A percentile compares a stretch with the other conserved stretches of the same genome.
These are phyloP conservation scores for Meloidogyne floridensis DNA, from an alignment of 1,140 invertebrate species.

Conservation along the genomic window DNA sequence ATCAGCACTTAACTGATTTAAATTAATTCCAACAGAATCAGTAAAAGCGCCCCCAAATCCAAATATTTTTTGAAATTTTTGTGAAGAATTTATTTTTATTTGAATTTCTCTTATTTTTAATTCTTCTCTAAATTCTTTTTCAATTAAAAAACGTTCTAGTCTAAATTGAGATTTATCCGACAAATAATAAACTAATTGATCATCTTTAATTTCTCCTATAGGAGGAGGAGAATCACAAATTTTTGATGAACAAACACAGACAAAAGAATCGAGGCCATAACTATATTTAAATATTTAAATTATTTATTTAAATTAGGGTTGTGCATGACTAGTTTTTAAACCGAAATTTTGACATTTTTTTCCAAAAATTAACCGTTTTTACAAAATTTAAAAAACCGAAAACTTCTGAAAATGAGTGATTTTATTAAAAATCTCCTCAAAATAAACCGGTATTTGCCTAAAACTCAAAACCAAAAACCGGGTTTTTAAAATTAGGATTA, in stretches of 20 bases:
- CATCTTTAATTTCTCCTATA: conserved; percentile 4
- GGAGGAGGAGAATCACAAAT: conserved; percentile 31
- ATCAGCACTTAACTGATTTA: conserved; percentile 33
- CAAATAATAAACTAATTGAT: conserved; percentile 32
- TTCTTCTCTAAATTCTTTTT: conserved; percentile 10
- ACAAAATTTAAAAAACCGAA: too few species aligned
- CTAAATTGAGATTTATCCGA: conserved; percentile 21
- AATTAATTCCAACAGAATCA: conserved; percentile 68
- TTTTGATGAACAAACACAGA: conserved; percentile 34
- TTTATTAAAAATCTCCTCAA: too few species aligned
- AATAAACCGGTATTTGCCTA: too few species aligned
- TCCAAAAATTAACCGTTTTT: too few species aligned
- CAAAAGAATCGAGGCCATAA: conserved; percentile 31
- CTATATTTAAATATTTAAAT: neutral
- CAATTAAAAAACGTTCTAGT: conserved; percentile 5
- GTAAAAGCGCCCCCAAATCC: conserved; percentile 69
- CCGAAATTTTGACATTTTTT: too few species aligned
- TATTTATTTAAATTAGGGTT: neutral
- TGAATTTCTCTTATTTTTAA: conserved; percentile 1
- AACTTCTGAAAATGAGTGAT: too few species aligned
- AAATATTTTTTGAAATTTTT: conserved; percentile 63
- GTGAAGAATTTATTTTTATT: neutral
- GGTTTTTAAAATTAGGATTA: too few species aligned
- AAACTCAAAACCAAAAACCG: too few species aligned
- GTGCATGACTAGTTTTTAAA: too few species aligned